Conservation (phyloP, 2,888 invertebrate genomes). For the Aspidiotus destructor region DNA sequence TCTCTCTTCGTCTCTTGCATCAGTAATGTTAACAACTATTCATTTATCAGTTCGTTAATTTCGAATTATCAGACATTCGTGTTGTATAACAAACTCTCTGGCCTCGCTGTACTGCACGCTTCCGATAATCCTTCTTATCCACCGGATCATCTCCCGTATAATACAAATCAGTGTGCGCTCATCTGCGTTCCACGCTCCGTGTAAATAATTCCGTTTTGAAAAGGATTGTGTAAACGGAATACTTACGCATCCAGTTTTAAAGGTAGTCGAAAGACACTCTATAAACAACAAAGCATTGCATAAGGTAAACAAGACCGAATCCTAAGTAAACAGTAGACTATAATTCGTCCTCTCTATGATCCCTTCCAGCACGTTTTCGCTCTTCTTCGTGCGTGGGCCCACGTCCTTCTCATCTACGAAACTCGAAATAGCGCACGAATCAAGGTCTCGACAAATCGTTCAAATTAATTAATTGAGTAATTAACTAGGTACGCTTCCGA, state of each 20-base stretch:
- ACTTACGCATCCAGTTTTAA: conserved; percentile 29
- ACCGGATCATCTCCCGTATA: conserved; percentile 13
- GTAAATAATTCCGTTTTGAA: conserved; percentile 23
- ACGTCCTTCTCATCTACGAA: no score
- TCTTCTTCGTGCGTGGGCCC: no score
- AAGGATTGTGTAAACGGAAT: conserved; percentile 27
- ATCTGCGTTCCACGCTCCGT: conserved; percentile 7
- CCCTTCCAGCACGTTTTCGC: background rate
- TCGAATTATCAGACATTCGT: conserved; percentile 22
- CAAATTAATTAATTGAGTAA: no score
- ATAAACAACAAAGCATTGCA: conserved; percentile 27
- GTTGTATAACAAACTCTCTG: background rate
- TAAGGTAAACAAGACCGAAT: conserved; percentile 20
- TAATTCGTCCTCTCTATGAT: conserved; percentile 18
- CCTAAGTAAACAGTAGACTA: conserved; percentile 25
- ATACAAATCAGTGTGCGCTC: no score
- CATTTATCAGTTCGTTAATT: conserved; percentile 31
- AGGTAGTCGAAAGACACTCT: conserved; percentile 26
- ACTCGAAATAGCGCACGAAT: no score
- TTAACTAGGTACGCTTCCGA: no score
- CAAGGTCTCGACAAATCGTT: no score
- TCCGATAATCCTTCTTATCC: background rate
- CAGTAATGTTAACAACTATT: conserved; percentile 1
- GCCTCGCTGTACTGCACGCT: background rate
- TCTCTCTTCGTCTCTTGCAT: background rate